A percentile compares a stretch with the other conserved stretches of the same genome.
Evolutionary conservation across 2,113 vertebrate genomes (phyloP).

Genomic region (Tauraco erythrolophus): DNA sequence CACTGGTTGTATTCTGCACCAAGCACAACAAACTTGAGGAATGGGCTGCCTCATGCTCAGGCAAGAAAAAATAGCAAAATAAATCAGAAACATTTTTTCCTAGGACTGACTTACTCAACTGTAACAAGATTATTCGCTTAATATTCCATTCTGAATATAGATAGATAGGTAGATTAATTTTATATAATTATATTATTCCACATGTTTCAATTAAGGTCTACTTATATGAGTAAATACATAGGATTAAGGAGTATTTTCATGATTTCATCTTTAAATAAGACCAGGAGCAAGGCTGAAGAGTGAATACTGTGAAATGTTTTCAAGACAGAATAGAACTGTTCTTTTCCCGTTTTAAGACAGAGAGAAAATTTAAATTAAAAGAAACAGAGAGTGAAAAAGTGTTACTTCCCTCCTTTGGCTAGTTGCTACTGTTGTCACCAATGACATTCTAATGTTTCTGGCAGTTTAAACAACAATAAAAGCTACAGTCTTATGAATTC

Average conservation of each 20-base stretch:
- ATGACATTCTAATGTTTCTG: not conserved
- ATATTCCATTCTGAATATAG: not conserved
- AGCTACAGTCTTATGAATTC: not conserved
- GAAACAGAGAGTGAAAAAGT: not conserved
- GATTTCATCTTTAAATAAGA: not conserved
- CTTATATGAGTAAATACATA: not conserved
- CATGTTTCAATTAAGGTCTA: not conserved
- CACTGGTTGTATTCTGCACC: not conserved
- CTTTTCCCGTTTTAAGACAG: not conserved
- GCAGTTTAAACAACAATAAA: not conserved
- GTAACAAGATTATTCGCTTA: not conserved
- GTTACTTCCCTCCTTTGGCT: not conserved
- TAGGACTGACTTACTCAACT: not conserved
- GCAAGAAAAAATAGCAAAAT: slow-evolving; percentile 11
- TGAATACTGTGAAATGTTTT: not conserved
- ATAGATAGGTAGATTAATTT: not conserved
- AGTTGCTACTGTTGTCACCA: not conserved
- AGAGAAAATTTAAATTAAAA: not conserved
- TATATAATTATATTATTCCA: not conserved
- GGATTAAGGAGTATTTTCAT: not conserved
- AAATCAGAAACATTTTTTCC: not conserved
- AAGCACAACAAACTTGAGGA: slow-evolving; percentile 5
- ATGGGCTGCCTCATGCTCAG: not conserved
- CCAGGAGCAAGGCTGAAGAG: not conserved
- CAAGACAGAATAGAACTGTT: not conserved